Percentiles rank a stretch among this genome's conserved stretches.
phyloP scores from a whole-genome alignment of 2,888 invertebrate species.

The Dryobota labecula region DNA sequence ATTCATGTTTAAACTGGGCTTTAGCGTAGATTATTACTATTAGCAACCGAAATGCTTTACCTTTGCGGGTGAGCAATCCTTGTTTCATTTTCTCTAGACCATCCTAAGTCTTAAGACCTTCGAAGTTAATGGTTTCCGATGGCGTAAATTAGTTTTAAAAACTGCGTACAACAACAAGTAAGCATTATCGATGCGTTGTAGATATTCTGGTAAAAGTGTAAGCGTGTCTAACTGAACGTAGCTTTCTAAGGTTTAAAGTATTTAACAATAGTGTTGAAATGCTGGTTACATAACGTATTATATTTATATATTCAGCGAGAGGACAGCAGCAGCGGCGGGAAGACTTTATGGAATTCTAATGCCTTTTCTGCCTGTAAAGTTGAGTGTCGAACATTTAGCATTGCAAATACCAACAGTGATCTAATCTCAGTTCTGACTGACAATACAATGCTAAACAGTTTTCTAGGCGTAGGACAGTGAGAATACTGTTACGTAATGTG shows the following conservation, averaged over 20 bases:
- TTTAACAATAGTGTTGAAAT: constrained; percentile 57
- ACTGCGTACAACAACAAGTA: neutral
- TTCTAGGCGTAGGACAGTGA: constrained; percentile 62
- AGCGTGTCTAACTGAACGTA: constrained; percentile 36
- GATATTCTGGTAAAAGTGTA: constrained; percentile 31
- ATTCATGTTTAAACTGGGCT: neutral
- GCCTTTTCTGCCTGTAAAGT: constrained; percentile 67
- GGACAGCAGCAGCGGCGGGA: constrained; percentile 70
- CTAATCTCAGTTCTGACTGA: constrained; percentile 68
- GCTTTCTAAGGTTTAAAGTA: constrained; percentile 55
- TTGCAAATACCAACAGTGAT: constrained; percentile 73
- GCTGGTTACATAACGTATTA: constrained; percentile 70
- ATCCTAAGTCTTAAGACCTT: too few species aligned
- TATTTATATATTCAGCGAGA: constrained; percentile 76
- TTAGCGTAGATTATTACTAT: neutral
- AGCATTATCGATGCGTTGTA: neutral
- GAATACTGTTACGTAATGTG: constrained; percentile 59
- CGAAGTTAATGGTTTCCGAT: too few species aligned
- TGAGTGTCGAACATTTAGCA: constrained; percentile 70
- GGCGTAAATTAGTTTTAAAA: neutral
- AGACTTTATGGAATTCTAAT: constrained; percentile 82
- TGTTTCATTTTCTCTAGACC: neutral
- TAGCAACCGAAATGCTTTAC: neutral
- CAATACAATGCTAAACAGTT: constrained; percentile 65
- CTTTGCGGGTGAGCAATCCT: neutral